A percentile compares a stretch with the other conserved stretches of the same genome.
Evolutionary conservation across 2,888 invertebrate genomes (phyloP).

Genomic region (Epistrophella euchroma): DNA sequence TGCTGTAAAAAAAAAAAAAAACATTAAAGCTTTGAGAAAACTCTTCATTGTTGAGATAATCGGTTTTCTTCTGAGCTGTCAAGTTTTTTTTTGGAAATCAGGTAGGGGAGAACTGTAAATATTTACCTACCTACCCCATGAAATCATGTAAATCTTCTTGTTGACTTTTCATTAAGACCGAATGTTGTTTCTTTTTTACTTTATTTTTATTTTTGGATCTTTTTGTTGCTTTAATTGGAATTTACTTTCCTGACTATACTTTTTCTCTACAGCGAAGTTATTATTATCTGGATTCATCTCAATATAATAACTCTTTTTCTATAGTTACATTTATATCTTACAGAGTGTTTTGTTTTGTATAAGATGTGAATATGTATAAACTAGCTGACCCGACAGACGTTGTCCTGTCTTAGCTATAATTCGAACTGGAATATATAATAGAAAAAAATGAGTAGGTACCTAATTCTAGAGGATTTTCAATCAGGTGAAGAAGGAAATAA

Average conservation of each 20-base stretch:
- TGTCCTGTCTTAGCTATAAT: too few relatives aligned
- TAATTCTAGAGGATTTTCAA: too few relatives aligned
- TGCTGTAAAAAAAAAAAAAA: neutral
- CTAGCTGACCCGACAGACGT: too few relatives aligned
- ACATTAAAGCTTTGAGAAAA: neutral
- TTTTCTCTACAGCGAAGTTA: too few relatives aligned
- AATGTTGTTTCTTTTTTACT: neutral
- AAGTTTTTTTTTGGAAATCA: neutral
- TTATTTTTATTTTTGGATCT: neutral
- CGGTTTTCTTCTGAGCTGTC: neutral
- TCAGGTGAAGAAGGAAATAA: too few relatives aligned
- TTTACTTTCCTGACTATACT: neutral
- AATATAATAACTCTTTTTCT: too few relatives aligned
- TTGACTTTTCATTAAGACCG: conserved; percentile 21
- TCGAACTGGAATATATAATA: too few relatives aligned
- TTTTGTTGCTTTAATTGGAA: neutral
- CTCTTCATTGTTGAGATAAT: conserved; percentile 2
- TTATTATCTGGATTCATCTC: too few relatives aligned
- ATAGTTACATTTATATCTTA: too few relatives aligned
- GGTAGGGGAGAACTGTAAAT: neutral
- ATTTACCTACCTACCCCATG: neutral
- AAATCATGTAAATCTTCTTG: conserved; percentile 8
- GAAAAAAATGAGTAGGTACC: too few relatives aligned
- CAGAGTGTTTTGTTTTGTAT: too few relatives aligned
- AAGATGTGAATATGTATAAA: too few relatives aligned